Percentiles rank a stretch among this genome's conserved stretches.
Evolutionary conservation across 1,140 invertebrate species (phyloP).

Genomic region (Samia ricini): DNA sequence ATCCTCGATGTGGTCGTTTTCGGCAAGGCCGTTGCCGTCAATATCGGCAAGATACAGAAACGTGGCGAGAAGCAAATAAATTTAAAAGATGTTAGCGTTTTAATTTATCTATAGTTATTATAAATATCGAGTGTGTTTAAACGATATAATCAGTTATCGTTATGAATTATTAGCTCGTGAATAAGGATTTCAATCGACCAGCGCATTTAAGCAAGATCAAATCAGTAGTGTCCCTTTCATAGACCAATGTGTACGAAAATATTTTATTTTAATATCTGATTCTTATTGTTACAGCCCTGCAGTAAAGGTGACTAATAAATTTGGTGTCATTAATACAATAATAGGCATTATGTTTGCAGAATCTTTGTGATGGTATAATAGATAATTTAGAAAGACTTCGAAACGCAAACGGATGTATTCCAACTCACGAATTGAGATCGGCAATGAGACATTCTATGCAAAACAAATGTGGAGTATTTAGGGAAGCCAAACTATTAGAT

Average conservation of each 20-base stretch:
- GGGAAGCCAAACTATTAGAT: constrained; percentile 90
- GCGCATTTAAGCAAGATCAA: too few species aligned
- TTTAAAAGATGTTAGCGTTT: constrained; percentile 81
- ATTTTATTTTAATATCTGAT: too few species aligned
- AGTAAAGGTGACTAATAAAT: too few species aligned
- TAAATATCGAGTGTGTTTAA: too few species aligned
- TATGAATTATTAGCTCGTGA: too few species aligned
- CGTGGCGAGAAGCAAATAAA: constrained; percentile 89
- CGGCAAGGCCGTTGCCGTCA: constrained; percentile 94
- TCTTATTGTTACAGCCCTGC: too few species aligned
- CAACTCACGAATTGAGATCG: constrained; percentile 91
- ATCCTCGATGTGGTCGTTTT: constrained; percentile 98
- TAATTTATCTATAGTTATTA: too few species aligned
- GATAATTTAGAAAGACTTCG: constrained; percentile 93
- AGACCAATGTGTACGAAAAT: too few species aligned
- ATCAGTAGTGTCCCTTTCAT: too few species aligned
- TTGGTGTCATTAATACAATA: too few species aligned
- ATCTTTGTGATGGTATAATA: constrained; percentile 87
- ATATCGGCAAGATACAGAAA: constrained; percentile 88
- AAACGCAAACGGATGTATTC: constrained; percentile 86
- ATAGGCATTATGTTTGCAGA: constrained; percentile 31
- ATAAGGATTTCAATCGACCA: too few species aligned
- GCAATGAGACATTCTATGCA: constrained; percentile 99
- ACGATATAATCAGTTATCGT: too few species aligned
- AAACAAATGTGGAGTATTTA: constrained; percentile 96